phyloP scores from a whole-genome alignment of 2,888 invertebrate genomes.

The Drosophila yooni region DNA sequence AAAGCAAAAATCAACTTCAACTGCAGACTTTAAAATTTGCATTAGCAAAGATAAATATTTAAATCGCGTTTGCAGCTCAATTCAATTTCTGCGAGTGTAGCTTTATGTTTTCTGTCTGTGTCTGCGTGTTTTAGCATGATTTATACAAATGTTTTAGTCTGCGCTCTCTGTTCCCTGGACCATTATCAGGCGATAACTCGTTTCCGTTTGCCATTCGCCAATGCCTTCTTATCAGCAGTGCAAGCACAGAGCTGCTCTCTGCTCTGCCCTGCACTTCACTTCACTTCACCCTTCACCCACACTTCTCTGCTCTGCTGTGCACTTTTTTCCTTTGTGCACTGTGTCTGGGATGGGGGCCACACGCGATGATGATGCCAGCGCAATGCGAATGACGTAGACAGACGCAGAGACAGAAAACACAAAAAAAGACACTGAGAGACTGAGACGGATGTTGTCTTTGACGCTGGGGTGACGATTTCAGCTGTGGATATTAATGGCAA shows the following conservation, averaged over 20 bases:
- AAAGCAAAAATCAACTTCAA: neutral
- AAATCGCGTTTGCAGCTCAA: neutral
- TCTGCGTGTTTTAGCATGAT: slow-evolving; percentile 16
- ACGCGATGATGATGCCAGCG: slow-evolving; percentile 32
- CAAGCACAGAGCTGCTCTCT: slow-evolving; percentile 14
- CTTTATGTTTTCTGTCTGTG: slow-evolving; percentile 5
- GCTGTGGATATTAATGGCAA: slow-evolving; percentile 25
- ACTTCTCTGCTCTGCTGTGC: neutral
- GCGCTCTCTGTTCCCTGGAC: slow-evolving; percentile 41
- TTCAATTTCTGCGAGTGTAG: slow-evolving; percentile 21
- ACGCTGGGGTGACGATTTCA: slow-evolving; percentile 6
- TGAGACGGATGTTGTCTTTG: slow-evolving; percentile 29
- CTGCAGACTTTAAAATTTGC: neutral
- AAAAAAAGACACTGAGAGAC: neutral
- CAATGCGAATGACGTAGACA: slow-evolving; percentile 43
- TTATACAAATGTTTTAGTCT: slow-evolving; percentile 17
- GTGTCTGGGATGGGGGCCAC: slow-evolving; percentile 31
- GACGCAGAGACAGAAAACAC: slow-evolving; percentile 5
- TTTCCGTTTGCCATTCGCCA: slow-evolving; percentile 48
- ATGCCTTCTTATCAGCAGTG: slow-evolving; percentile 49
- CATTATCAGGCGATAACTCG: slow-evolving; percentile 66
- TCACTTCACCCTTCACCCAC: slow-evolving; percentile 1
- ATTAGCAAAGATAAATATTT: neutral
- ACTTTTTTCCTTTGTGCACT: neutral
- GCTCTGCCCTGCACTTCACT: neutral